phyloP scores from a whole-genome alignment of 2,888 invertebrate genomes.

The Dryadula phaetusa region DNA sequence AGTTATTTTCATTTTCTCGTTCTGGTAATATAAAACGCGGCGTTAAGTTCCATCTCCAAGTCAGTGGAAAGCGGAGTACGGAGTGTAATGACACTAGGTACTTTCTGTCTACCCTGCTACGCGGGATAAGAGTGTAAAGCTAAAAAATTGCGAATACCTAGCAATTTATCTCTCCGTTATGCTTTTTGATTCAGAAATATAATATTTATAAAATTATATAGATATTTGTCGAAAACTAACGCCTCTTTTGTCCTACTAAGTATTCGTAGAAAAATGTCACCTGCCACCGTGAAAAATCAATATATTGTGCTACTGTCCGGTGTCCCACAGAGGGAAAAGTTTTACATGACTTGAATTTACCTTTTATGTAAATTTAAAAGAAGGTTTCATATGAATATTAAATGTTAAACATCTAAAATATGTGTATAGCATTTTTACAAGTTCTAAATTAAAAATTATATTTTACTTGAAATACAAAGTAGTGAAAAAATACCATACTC shows the following conservation, averaged over 20 bases:
- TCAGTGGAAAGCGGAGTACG: no score
- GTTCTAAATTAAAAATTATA: not conserved
- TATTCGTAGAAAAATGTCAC: not conserved
- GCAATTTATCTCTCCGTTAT: not conserved
- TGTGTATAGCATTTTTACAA: not conserved
- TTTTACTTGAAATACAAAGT: no score
- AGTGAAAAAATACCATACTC: no score
- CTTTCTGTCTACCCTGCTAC: no score
- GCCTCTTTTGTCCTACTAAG: not conserved
- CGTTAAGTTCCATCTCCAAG: no score
- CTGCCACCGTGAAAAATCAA: not conserved
- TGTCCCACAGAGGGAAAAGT: not conserved
- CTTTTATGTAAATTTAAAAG: slow-evolving; percentile 29
- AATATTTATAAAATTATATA: no score
- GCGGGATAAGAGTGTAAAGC: no score
- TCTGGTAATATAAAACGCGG: no score
- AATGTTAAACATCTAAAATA: not conserved
- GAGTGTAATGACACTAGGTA: no score
- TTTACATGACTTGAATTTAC: slow-evolving; percentile 14
- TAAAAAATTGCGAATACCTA: no score
- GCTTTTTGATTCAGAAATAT: no score
- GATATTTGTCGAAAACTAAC: not conserved
- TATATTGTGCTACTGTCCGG: not conserved
- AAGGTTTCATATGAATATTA: slow-evolving; percentile 6
- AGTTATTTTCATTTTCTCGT: no score